phyloP scores from a whole-genome alignment of 1,140 invertebrate genomes.

The Drosophila sp. region DNA sequence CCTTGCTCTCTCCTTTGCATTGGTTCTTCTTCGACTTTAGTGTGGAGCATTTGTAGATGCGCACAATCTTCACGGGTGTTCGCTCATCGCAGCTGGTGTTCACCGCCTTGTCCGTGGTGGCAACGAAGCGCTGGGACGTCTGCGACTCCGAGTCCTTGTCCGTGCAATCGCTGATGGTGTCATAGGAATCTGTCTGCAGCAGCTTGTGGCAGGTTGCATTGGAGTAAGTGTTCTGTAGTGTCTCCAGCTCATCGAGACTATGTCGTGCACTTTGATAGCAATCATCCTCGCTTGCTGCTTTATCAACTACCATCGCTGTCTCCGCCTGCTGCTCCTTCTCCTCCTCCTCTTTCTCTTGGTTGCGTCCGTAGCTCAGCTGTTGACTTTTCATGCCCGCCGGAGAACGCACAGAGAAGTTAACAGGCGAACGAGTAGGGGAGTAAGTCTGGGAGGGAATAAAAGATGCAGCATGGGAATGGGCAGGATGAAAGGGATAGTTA shows the following conservation, averaged over 20 bases:
- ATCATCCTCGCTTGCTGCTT: constrained; percentile 15
- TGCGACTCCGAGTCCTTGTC: not conserved
- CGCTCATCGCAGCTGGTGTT: constrained; percentile 6
- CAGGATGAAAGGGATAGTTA: too few species aligned
- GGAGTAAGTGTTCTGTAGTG: constrained; percentile 8
- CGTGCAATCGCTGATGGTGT: not conserved
- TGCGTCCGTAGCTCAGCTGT: not conserved
- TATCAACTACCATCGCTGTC: not conserved
- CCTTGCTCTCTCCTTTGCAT: not conserved
- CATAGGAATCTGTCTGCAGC: constrained; percentile 9
- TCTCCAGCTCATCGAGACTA: constrained; percentile 27
- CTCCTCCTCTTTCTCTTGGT: not conserved
- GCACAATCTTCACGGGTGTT: not conserved
- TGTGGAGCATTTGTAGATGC: constrained; percentile 4
- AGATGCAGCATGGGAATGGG: too few species aligned
- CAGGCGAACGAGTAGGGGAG: too few species aligned
- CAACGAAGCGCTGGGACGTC: not conserved
- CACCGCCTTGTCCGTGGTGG: constrained; percentile 35
- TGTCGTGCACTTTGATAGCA: constrained; percentile 24
- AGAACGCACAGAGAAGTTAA: not conserved
- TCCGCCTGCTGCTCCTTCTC: not conserved
- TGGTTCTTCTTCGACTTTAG: not conserved
- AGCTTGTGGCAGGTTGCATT: constrained; percentile 1
- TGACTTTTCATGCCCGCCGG: not conserved
- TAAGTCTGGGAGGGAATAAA: too few species aligned